A percentile compares a stretch with the other conserved stretches of the same genome.
Evolutionary conservation across 2,888 invertebrate species (phyloP).

Genomic region (Deilephila elpenor): DNA sequence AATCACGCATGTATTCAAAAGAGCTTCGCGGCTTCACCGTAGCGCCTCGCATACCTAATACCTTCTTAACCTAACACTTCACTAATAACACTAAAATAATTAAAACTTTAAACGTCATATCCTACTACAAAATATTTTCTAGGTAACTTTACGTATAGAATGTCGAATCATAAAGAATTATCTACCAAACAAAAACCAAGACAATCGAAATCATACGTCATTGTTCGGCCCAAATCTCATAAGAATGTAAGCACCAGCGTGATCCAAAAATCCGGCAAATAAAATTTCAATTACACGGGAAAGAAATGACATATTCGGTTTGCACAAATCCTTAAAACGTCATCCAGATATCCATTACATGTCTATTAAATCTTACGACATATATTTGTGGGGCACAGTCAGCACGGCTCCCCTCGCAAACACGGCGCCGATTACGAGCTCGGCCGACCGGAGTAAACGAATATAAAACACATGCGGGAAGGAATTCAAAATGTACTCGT

Average conservation of each 20-base stretch:
- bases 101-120: background rate
- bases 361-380: constrained; percentile 85
- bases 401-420: constrained; percentile 83
- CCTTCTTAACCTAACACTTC: constrained; percentile 44
- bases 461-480: constrained; percentile 84
- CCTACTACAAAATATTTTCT: background rate
- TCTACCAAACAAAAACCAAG: background rate
- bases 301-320: constrained; percentile 84
- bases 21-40: constrained; percentile 53
- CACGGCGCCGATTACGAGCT: constrained; percentile 81
- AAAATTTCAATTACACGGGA: constrained; percentile 80
- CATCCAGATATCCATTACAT: constrained; percentile 85
- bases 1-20: constrained; percentile 65
- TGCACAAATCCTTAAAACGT: constrained; percentile 85
- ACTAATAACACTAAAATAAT: background rate
- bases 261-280: constrained; percentile 81
- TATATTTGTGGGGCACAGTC: constrained; percentile 83
- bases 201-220: constrained; percentile 19
- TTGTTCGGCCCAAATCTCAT: constrained; percentile 32
- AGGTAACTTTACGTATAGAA: background rate
- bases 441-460: constrained; percentile 83
- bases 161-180: background rate
- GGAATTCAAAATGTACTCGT: constrained; percentile 81
- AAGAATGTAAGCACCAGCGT: constrained; percentile 44
- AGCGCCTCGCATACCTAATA: constrained; percentile 48